Evolutionary conservation across 2,113 vertebrate genomes (phyloP), one percentile per base, ranked within the genome.

Genomic region (Leptobrachium ailaonicum): DNA sequence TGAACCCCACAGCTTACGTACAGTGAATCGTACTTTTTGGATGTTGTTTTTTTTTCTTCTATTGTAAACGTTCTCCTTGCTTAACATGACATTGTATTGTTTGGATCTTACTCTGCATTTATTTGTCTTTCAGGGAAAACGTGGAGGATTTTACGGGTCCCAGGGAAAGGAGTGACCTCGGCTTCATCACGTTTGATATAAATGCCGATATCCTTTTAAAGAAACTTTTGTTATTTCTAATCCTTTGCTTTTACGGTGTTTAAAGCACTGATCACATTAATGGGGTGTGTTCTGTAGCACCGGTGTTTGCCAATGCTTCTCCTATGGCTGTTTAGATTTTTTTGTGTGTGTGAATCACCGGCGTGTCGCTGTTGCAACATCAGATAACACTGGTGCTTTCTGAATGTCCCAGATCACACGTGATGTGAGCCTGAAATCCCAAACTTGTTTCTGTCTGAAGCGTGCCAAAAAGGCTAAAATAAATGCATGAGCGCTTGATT

Each of bases 121-220:
- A 41, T 6, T 84, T 88, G 86, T 77, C 67, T 83, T 73, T 10
- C 88, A 99, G 98, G 87, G 98, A 98, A 94, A 99, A 99, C 41
- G 94, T 99, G 5, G 96, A 99, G 86, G 98, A 99, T 88, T 99
- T 99, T 90, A 98, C 98, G 8, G 97, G 96, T 84, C 95, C 98
- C 76, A 92, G 96, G 89, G 97, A 98, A 88, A 95, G 96, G 90
- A 99, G 97, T 77, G 98, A 99, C 85, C 91, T 99, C 83, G 97
- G 96, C 73, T 96, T 99, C 75, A 87, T 99, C 90, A 98, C 94
- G 0, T 99, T 99, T 89, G 97, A 99, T 88, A 86, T 99, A 82
- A 92, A 92, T 75, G 96, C 95, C 86, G 94, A 99, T 99, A 99
- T 99, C 98, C 96, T 99, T 98, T 89, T 60, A 80, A 7, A 41